These are phyloP conservation scores for Samia ricini DNA, from an alignment of 1,140 invertebrate species.

Conservation along the genomic window DNA sequence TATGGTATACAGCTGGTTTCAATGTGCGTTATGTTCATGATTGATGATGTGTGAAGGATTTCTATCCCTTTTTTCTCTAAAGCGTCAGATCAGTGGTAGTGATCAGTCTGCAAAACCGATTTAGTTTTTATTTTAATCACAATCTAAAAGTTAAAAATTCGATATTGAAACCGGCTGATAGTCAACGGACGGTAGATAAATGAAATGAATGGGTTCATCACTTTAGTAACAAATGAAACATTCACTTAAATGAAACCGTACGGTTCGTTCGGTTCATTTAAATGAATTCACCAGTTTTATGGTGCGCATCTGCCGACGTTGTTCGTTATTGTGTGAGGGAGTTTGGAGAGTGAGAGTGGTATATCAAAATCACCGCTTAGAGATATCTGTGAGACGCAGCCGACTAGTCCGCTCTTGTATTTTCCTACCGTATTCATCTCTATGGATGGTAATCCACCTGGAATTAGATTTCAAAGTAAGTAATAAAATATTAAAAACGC, in stretches of 20 bases:
- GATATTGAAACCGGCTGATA: no score
- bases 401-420: conserved; percentile 65
- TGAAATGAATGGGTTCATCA: background rate
- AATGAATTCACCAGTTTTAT: conserved; percentile 32
- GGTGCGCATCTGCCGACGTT: conserved; percentile 72
- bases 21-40: no score
- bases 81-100: no score
- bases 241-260: conserved; percentile 41
- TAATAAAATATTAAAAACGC: background rate
- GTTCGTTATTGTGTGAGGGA: conserved; percentile 72
- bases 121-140: no score
- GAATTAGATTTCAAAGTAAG: conserved; percentile 5
- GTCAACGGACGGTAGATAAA: background rate
- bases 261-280: conserved; percentile 5
- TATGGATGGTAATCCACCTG: conserved; percentile 74
- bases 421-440: conserved; percentile 69
- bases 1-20: no score
- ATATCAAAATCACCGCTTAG: conserved; percentile 74
- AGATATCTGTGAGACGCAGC: conserved; percentile 73
- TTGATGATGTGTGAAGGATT: no score
- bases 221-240: background rate
- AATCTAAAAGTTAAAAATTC: no score
- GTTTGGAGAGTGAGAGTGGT: conserved; percentile 64
- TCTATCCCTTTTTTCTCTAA: no score
- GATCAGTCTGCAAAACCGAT: no score